Evolutionary conservation across 2,113 vertebrate genomes (phyloP), one percentile per base, ranked within the genome.

Genomic region (Anseranas semipalmata): DNA sequence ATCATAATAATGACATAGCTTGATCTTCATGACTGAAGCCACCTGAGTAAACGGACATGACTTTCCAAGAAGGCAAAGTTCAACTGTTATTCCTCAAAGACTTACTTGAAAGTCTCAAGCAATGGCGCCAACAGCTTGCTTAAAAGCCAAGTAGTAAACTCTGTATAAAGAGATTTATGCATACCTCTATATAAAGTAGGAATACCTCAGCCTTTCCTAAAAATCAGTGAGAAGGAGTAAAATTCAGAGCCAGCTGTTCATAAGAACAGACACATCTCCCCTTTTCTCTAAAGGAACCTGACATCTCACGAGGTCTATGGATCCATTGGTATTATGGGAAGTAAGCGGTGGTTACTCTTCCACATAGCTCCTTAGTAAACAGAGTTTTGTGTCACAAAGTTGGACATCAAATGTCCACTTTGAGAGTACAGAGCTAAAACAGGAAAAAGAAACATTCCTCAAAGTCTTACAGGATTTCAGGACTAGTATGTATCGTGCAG

Each of bases 1-100:
- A 6, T 58, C 25, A 48, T 18, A 59, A 56, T 45, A 62, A 89
- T 80, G 39, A 67, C 27, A 50, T 0, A 63, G 37, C 0, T 0
- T 59, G 37, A 87, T 48, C 62, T 79, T 92, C 4, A 4, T 30
- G 19, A 74, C n/a, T 78, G 37, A 27, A 85, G 68, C 9, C 6
- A 30, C 27, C 14, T 17, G 27, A 81, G 41, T 46, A 17, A 63
- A 63, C 0, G 11, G 41, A 84, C 4, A 43, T 32, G 58, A 52
- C 13, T 87, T 33, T 91, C 41, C 27, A 84, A 84, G 60, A 24
- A 82, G 43, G 30, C 24, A n/a, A 80, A 78, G 45, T 52, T 89
- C 65, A 43, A 12, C 35, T 89, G 16, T 56, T 78, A 13, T 55
- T 65, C 68, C 58, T 27, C 28, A 33, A 67, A 48, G 41, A 55